A percentile compares a stretch with the other conserved stretches of the same genome.
Conservation (phyloP, 2,113 vertebrate genomes). For the Podocnemis expansa region DNA sequence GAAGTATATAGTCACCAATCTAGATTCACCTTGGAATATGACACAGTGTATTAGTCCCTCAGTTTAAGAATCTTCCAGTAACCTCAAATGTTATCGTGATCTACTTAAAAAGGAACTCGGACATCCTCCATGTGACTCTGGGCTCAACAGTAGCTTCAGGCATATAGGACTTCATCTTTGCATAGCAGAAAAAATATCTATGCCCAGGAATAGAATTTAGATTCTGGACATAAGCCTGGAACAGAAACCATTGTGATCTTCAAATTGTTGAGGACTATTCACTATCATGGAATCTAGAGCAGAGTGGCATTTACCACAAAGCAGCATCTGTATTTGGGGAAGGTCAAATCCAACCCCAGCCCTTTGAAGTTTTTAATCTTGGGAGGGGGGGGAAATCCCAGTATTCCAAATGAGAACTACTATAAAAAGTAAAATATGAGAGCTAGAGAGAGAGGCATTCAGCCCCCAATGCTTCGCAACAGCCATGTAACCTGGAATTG, state of each 20-base stretch:
- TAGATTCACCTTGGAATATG: background rate
- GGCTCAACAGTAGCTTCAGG: background rate
- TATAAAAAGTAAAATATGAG: background rate
- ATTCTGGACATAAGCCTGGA: background rate
- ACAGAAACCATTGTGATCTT: background rate
- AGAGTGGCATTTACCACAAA: background rate
- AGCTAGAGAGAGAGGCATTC: background rate
- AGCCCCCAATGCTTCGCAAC: background rate
- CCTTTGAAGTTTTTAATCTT: background rate
- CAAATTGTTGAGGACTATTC: background rate
- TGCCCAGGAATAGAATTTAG: background rate
- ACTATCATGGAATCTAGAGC: background rate
- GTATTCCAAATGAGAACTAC: background rate
- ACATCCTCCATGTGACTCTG: background rate
- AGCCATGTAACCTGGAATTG: background rate
- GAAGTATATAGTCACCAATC: background rate
- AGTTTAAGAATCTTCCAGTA: background rate
- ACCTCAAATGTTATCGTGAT: background rate
- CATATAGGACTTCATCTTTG: background rate
- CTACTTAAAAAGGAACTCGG: background rate
- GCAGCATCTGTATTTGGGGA: background rate
- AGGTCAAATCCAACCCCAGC: background rate
- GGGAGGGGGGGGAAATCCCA: too few species aligned
- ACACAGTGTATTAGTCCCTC: background rate
- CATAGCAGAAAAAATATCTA: background rate